These are phyloP conservation scores for Zosterops lateralis DNA, from an alignment of 2,113 vertebrate genomes.

Conservation along the genomic window DNA sequence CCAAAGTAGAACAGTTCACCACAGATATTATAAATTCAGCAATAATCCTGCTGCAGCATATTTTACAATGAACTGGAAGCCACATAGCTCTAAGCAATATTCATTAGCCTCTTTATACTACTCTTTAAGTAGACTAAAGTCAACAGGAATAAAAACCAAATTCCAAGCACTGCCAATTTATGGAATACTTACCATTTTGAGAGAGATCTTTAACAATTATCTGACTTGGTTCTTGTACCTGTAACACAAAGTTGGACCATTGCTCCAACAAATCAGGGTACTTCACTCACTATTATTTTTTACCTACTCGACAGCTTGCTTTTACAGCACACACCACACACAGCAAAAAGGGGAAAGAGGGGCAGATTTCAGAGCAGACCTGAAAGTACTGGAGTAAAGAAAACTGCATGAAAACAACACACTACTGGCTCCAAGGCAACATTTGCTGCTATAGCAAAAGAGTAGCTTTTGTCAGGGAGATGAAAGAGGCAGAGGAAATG, in stretches of 20 bases:
- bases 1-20: background rate
- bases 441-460: background rate
- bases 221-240: background rate
- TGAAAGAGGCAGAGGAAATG: background rate
- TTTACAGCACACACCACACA: background rate
- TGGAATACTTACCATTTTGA: background rate
- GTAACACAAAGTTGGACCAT: background rate
- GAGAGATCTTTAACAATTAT: slow-evolving; percentile 31
- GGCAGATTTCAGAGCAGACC: background rate
- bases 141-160: background rate
- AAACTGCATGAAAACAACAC: background rate
- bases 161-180: background rate
- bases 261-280: background rate
- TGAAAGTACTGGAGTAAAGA: background rate
- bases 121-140: background rate
- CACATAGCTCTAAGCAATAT: background rate
- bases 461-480: background rate
- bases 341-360: rapidly evolving
- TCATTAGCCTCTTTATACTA: background rate
- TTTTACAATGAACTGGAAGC: background rate
- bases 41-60: background rate
- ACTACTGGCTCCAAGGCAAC: background rate
- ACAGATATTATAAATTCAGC: background rate
- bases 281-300: background rate
- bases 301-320: background rate